Evolutionary conservation across 1,140 invertebrate genomes (phyloP), one percentile per base, ranked within the genome.

Genomic region (Hypothenemus hampei): DNA sequence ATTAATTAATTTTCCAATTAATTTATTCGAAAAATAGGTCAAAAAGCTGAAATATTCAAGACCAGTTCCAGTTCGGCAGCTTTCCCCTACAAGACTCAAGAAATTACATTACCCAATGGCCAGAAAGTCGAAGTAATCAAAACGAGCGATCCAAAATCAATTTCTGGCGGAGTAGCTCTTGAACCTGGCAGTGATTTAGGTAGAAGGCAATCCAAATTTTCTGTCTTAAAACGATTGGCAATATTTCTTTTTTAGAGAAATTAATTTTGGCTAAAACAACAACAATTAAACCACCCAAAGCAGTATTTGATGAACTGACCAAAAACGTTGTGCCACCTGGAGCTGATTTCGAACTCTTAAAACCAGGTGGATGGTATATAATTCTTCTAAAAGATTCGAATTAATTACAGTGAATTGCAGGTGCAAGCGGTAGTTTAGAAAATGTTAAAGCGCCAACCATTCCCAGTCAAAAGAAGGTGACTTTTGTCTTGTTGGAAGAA

Each of bases 401-500:
- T 21, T 21, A 36, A 11, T 7, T 26, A 22, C 37, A 37, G n/a
- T 35, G 13, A 26, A 21, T 11, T 19, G 24, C 26, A 56, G 55
- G 79, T 20, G 80, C 81, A 54, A 80, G 84, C 60, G 85, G 85
- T 8, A 81, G 79, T 54, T 67, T 88, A 1, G 85, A 89, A 68
- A 79, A 85, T 62, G 75, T 88, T n/a, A 76, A 77, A 1, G 70
- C 81, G 45, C 78, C 78, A 11, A 73, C 74, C 21, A 61, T 84
- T n/a, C 77, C 81, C 3, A 75, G 78, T 59, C 81, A 85, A 50
- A 90, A 89, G 69, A 89, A 89, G 66, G 86, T 89, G 0, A 90
- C 87, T 0, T 91, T 90, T 61, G 88, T 91, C 3, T 84, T 90
- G 23, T 71, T 91, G 11, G 88, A 91, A 71, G 88, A 91, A 64